Evolutionary conservation across 2,888 invertebrate genomes (phyloP).

Genomic region (Aricia artaxerxes): DNA sequence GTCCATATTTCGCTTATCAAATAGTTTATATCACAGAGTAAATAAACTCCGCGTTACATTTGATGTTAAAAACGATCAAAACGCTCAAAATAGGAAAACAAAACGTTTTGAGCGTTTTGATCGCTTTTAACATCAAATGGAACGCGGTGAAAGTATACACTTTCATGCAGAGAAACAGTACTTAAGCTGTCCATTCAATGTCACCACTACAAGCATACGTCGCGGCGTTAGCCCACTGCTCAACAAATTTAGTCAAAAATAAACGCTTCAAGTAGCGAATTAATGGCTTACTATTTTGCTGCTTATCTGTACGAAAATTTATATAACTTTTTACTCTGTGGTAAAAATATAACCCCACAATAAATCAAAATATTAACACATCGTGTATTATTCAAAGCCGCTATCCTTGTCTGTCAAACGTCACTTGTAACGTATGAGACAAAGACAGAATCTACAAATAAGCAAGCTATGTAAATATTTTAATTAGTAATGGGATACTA

Average conservation of each 20-base stretch:
- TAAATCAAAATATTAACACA: background rate
- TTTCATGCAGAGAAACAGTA: background rate
- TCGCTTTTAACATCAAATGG: no score
- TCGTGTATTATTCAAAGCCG: background rate
- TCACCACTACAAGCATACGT: background rate
- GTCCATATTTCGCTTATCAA: constrained; percentile 18
- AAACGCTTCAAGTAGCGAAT: background rate
- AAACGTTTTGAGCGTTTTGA: no score
- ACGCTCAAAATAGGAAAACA: no score
- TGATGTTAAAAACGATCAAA: no score
- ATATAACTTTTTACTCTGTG: background rate
- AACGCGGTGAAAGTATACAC: background rate
- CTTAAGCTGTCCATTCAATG: background rate
- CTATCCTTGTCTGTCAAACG: background rate
- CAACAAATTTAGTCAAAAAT: background rate
- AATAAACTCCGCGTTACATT: background rate
- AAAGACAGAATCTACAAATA: background rate
- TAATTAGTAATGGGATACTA: background rate
- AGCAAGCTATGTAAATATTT: background rate
- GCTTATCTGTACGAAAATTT: background rate
- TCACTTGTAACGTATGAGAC: background rate
- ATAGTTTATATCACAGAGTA: background rate
- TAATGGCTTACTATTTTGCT: background rate
- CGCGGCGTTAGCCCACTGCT: background rate
- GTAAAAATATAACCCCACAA: background rate